phyloP scores from a whole-genome alignment of 2,113 vertebrate species.

The Chloropsis hardwickii region DNA sequence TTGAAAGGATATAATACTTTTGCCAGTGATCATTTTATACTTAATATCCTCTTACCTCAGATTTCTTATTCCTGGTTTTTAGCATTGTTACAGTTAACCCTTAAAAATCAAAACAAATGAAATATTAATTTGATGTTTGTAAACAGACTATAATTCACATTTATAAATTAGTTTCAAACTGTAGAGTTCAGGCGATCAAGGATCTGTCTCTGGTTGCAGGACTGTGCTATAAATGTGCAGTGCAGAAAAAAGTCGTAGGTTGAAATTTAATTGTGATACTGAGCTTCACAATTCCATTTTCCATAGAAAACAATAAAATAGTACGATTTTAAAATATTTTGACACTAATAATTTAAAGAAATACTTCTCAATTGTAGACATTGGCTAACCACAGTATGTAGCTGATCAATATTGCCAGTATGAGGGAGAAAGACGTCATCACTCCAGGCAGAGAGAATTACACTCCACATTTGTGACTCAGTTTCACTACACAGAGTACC shows the following conservation, averaged over 20 bases:
- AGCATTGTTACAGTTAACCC: not conserved
- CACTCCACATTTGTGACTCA: not conserved
- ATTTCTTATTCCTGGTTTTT: not conserved
- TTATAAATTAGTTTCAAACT: not conserved
- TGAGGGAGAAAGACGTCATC: not conserved
- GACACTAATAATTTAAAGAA: not conserved
- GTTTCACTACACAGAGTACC: not conserved
- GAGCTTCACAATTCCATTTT: not conserved
- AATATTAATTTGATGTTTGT: not conserved
- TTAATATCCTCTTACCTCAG: conserved; percentile 62
- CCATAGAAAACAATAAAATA: not conserved
- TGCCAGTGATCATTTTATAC: not conserved
- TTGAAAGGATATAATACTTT: not conserved
- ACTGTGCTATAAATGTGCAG: not conserved
- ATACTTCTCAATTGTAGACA: not conserved
- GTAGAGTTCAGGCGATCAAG: not conserved
- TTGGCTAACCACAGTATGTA: not conserved
- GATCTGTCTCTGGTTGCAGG: not conserved
- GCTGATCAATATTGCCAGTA: not conserved
- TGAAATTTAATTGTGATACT: not conserved
- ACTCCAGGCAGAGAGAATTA: not conserved
- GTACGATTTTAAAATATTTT: not conserved
- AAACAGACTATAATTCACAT: not conserved
- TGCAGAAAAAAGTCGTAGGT: not conserved
- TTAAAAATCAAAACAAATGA: conserved; percentile 26